These are phyloP conservation scores for Sphaerodactylus townsendi DNA, from an alignment of 2,113 vertebrate species.

Conservation along the genomic window DNA sequence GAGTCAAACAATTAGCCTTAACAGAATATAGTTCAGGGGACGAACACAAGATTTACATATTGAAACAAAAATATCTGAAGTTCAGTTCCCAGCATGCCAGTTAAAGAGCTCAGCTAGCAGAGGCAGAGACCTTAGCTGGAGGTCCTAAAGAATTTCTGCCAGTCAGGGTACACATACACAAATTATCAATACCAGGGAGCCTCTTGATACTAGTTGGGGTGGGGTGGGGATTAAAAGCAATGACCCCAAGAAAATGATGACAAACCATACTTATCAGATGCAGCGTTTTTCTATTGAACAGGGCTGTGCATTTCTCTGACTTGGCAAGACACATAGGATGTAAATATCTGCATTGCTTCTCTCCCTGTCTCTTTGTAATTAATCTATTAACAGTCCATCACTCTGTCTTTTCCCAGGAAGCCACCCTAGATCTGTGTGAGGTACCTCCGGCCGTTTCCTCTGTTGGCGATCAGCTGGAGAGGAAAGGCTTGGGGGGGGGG, in stretches of 20 bases:
- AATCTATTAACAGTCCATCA: conserved; percentile 53
- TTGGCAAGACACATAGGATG: conserved; percentile 64
- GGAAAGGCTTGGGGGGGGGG: conserved; percentile 41
- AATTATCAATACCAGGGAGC: neutral
- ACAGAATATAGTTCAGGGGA: too few species aligned
- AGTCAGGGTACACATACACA: neutral
- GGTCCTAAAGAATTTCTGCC: neutral
- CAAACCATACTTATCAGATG: neutral
- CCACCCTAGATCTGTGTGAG: conserved; percentile 50
- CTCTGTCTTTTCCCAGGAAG: conserved; percentile 54
- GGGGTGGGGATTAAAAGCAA: neutral
- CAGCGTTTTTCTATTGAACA: conserved; percentile 55
- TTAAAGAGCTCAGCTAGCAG: neutral
- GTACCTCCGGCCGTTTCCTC: conserved; percentile 49
- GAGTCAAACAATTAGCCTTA: neutral
- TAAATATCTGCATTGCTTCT: conserved; percentile 68
- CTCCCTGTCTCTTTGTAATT: conserved; percentile 58
- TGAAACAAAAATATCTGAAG: neutral
- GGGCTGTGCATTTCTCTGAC: conserved; percentile 61
- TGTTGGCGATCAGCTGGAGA: conserved; percentile 36
- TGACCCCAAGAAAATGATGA: neutral
- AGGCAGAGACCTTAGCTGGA: neutral
- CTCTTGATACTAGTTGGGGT: neutral
- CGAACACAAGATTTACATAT: neutral
- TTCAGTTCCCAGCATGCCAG: neutral